Conservation (phyloP, 92 coral and sea anemone genomes). For the Hydrozoanthus gracilis region DNA sequence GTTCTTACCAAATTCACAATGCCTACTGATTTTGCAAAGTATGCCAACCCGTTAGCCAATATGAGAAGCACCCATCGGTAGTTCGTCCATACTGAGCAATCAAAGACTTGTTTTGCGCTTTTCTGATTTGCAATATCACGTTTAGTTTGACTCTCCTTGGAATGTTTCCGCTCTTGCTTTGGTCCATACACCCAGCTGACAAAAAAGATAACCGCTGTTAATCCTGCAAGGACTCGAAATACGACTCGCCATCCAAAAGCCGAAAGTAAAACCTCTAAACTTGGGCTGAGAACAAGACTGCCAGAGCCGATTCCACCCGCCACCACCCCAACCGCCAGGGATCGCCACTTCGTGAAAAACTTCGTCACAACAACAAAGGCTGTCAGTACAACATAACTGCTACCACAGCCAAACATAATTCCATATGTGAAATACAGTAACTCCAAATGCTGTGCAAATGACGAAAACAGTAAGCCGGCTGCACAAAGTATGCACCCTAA, state of each 20-base stretch:
- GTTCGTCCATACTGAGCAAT: conserved; percentile 18
- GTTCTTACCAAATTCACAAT: conserved; percentile 35
- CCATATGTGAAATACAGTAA: conserved; percentile 41
- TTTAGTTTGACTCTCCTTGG: not conserved
- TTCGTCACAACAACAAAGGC: conserved; percentile 29
- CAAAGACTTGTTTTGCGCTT: not conserved
- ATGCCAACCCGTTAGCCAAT: conserved; percentile 9
- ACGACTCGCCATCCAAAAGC: conserved; percentile 7
- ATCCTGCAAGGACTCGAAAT: conserved; percentile 16
- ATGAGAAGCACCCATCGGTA: conserved; percentile 17
- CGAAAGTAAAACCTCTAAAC: not conserved
- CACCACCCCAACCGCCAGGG: conserved; percentile 20
- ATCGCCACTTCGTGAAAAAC: conserved; percentile 34
- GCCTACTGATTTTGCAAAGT: conserved; percentile 34
- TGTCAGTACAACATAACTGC: conserved; percentile 31
- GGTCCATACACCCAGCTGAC: conserved; percentile 31
- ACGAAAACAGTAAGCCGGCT: conserved; percentile 45
- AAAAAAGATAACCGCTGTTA: not conserved
- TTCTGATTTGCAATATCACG: too few relatives aligned
- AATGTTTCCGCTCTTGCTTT: not conserved
- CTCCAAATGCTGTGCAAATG: conserved; percentile 47
- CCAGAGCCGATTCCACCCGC: conserved; percentile 21
- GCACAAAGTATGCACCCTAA: conserved; percentile 47
- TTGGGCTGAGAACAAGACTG: conserved; percentile 5
- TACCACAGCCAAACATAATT: conserved; percentile 27